Evolutionary conservation across 2,797 vertebrate species (phyloP).

Genomic region (Hafferia zeledoni): DNA sequence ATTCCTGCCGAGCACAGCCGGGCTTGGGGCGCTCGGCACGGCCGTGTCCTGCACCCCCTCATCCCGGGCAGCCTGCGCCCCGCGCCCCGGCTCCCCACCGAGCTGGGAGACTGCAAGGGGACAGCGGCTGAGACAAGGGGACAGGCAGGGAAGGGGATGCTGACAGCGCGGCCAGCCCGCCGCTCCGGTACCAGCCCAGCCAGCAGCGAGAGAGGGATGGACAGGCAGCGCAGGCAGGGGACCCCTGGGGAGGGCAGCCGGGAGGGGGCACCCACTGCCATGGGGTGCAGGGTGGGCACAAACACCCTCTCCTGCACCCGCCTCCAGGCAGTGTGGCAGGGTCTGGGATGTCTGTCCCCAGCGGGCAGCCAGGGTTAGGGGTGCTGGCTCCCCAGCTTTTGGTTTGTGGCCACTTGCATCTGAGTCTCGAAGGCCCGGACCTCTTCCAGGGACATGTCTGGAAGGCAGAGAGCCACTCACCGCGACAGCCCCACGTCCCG

Average conservation of each 20-base stretch:
- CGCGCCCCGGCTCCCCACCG: background rate
- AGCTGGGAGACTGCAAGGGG: background rate
- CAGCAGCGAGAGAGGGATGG: background rate
- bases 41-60: background rate
- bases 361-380: background rate
- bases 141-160: background rate
- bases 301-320: background rate
- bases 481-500: background rate
- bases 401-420: conserved; percentile 74
- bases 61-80: background rate
- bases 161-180: background rate
- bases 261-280: background rate
- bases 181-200: background rate
- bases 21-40: conserved; percentile 14
- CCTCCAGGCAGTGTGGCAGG: background rate
- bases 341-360: background rate
- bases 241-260: background rate
- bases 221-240: background rate
- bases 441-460: conserved; percentile 73
- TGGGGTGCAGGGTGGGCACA: background rate
- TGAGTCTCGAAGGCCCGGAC: conserved; percentile 67
- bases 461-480: conserved; percentile 60
- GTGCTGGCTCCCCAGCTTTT: conserved; percentile 66
- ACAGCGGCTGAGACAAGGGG: background rate
- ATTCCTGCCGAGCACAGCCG: conserved; percentile 77